Base-by-base conservation (phyloP, 2,113 vertebrate species). In the Acanthisitta chloris region DNA sequence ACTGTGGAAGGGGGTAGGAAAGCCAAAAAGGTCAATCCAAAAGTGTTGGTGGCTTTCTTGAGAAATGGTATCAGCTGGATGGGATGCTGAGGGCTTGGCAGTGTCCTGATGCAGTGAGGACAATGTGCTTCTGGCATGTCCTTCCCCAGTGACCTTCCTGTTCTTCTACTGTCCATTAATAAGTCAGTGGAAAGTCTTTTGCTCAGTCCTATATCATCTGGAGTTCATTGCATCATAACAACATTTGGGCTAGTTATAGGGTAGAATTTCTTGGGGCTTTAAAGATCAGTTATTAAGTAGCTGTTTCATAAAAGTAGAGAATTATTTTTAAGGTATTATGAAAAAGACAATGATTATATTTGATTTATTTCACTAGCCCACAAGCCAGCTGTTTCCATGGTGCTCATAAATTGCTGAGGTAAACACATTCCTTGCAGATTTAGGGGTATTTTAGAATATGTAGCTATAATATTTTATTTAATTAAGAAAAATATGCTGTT, bases 191-290 rank as follows among this genome's bases (percentile, higher is more conserved):
- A n/a, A 83, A 43, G 40, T 17, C 38, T 73, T 79, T 70, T 40
- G 6, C n/a, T 33, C 28, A 17, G 0, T 55, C 14, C 25, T 40
- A 0, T 26, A 14, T 42, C 2, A 0, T 31, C 17, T 86, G 6
- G 16, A 54, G 12, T 67, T 83, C 58, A 31, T 48, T 81, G 54
- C 49, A 55, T 48, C 38, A 2, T 38, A 65, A 14, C 58, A 67
- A 4, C 40, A 9, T 59, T 73, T 77, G 58, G 29, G 6, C 31
- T 49, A 51, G 12, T 59, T 66, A 6, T 52, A 58, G 79, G 17
- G 48, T 55, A 61, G 57, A 82, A 51, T 70, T 59, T 55, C 28
- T 48, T 46, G 23, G 11, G 90, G 28, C 43, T 91, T 70, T 76
- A 40, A 43, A 51, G 62, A n/a, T 64, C 24, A 77, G 8, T 69